Evolutionary conservation across 2,797 vertebrate genomes (phyloP), one percentile per base, ranked within the genome.

Genomic region (Diceros bicornis): DNA sequence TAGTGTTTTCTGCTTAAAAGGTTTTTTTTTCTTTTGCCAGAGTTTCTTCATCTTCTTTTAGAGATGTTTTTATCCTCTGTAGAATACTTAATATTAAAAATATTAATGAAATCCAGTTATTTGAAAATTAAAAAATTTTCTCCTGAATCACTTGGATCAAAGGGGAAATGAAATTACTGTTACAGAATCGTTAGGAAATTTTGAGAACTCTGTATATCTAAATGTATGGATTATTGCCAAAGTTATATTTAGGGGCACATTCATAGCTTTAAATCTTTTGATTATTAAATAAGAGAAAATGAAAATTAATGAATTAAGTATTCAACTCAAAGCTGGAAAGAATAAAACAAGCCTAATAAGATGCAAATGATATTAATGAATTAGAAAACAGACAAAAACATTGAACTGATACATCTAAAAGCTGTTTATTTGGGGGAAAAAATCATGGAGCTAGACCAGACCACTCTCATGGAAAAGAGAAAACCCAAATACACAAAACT

Each of bases 201-300:
- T 0, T 72, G 29, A 71, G 89, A 77, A 61, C 16, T 52, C 32
- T 69, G 9, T 64, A 3, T 55, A 18, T 89, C 34, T 44, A 7
- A 68, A 47, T 79, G 11, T 71, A 41, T 82, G 16, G 25, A 87
- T 69, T 79, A 71, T 92, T 82, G 64, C 87, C 75, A 91, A 85
- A 92, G 72, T 92, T 55, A 47, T 84, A 92, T 85, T 92, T 87
- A 78, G 91, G 93, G 87, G 50, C 25, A 59, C 34, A 78, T 72
- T 96, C 32, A 4, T 91, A 88, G 87, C 81, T 97, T 90, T 89
- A 87, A 77, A 34, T 32, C 44, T 25, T 89, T 86, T 86, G 2
- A 1, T 94, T 96, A 61, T 92, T 94, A 95, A n/a, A 44, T 95
- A 83, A 66, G 47, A 89, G 37, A 66, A 94, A 93, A 77, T 79